Base-by-base conservation (phyloP, 2,888 invertebrate genomes). In the Drosophila fulvimacula region DNA sequence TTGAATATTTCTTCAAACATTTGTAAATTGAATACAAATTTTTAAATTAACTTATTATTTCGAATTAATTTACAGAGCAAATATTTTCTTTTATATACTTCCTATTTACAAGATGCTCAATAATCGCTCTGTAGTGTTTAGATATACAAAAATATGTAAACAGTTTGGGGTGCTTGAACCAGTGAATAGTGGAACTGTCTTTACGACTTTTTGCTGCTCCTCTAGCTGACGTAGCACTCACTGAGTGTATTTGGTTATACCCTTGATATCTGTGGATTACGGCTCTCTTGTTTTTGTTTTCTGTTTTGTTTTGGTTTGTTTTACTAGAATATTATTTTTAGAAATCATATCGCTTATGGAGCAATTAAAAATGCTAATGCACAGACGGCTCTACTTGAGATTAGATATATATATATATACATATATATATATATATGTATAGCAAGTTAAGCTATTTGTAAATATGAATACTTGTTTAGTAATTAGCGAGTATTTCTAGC, bases 301-400 rank as follows among this genome's bases (percentile, higher is more conserved):
- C 10, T 7, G 0, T 5, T 51, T 15, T 21, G 21, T 38, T 36
- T n/a, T 34, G 34, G 34, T 34, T 21, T 51, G 34, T 24, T 38
- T 32, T 38, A 38, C 38, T 27, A 9, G 21, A 53, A 19, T 51
- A 34, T 46, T 75, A 75, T 72, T 72, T 77, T 64, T 61, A 72
- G 75, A 57, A 56, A 44, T 27, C 63, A 72, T 38, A 71, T 60
- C 46, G 73, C 60, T 51, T 63, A 73, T 64, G 24, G 60, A 67
- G 55, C 63, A 58, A 67, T 77, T 75, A 72, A 61, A 55, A 67
- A 60, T 49, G 55, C 49, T 66, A 76, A 74, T 74, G 65, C 51
- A 64, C 46, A 65, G 63, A 34, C 53, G 39, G 34, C 38, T 51
- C n/a, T 44, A 38, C 46, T 41, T 52, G 30, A 68, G 17, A 21